Evolutionary conservation across 2,113 vertebrate genomes (phyloP).

Genomic region (Trematocara stigmaticum): DNA sequence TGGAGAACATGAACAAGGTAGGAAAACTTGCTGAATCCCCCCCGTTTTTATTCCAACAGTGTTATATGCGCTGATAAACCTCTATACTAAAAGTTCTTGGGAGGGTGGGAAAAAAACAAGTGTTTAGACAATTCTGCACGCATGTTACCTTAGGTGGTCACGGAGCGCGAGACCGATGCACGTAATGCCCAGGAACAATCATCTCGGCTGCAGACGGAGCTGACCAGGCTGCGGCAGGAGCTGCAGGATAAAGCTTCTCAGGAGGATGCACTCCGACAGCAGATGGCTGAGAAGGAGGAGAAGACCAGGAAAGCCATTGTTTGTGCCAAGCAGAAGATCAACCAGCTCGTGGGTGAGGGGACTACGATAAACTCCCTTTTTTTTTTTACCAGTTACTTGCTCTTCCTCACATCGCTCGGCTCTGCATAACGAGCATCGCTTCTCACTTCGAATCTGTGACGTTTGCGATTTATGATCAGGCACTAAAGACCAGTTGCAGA

Average conservation of each 20-base stretch:
- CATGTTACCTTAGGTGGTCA: constrained; percentile 66
- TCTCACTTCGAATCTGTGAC: neutral
- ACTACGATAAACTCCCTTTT: neutral
- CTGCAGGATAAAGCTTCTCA: constrained; percentile 84
- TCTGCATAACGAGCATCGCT: neutral
- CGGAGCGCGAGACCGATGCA: constrained; percentile 84
- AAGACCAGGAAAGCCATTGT: constrained; percentile 90
- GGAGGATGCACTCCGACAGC: constrained; percentile 86
- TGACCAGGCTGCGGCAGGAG: constrained; percentile 83
- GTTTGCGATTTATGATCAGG: constrained; percentile 54
- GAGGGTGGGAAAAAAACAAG: rapidly evolving
- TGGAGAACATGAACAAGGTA: constrained; percentile 88
- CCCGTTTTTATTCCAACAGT: neutral
- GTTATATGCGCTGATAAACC: neutral
- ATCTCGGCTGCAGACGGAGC: constrained; percentile 80
- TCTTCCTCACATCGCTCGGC: neutral
- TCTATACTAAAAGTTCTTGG: neutral
- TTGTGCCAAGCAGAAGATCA: constrained; percentile 89
- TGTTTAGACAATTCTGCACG: neutral
- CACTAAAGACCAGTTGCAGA: constrained; percentile 83
- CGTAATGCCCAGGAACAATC: constrained; percentile 83
- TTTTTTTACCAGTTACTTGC: neutral
- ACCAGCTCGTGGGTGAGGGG: constrained; percentile 78
- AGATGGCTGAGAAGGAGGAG: constrained; percentile 90
- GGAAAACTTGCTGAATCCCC: neutral